phyloP scores from a whole-genome alignment of 2,888 invertebrate species.

The Xanthia togata region DNA sequence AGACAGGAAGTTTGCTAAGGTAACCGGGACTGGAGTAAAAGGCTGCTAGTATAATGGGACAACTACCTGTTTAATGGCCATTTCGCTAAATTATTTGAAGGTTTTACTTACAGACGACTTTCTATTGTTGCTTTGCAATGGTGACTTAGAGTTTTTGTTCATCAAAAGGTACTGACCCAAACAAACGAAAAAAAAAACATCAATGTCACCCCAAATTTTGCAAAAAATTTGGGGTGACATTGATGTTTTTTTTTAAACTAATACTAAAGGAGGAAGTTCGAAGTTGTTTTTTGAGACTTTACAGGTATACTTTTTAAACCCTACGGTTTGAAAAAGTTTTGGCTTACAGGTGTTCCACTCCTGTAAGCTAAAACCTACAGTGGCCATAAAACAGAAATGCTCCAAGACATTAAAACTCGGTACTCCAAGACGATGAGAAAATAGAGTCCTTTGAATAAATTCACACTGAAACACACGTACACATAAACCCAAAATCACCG shows the following conservation, averaged over 20 bases:
- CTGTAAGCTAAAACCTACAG: background rate
- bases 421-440: too few relatives aligned
- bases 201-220: background rate
- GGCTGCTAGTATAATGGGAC: constrained; percentile 12
- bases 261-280: background rate
- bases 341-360: too few relatives aligned
- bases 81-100: background rate
- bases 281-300: background rate
- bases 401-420: background rate
- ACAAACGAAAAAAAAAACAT: background rate
- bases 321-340: too few relatives aligned
- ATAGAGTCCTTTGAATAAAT: background rate
- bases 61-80: constrained; percentile 16
- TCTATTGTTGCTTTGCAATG: background rate
- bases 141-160: background rate
- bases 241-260: too few relatives aligned
- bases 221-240: too few relatives aligned
- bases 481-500: constrained; percentile 25
- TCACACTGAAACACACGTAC: background rate
- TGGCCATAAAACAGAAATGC: background rate
- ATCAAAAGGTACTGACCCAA: background rate
- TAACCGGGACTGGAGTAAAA: constrained; percentile 25
- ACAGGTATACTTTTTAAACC: too few relatives aligned
- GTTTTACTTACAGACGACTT: background rate
- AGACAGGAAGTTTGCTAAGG: constrained; percentile 55